Conservation (phyloP, 1,140 invertebrate species). For the Mylabris phalerata region DNA sequence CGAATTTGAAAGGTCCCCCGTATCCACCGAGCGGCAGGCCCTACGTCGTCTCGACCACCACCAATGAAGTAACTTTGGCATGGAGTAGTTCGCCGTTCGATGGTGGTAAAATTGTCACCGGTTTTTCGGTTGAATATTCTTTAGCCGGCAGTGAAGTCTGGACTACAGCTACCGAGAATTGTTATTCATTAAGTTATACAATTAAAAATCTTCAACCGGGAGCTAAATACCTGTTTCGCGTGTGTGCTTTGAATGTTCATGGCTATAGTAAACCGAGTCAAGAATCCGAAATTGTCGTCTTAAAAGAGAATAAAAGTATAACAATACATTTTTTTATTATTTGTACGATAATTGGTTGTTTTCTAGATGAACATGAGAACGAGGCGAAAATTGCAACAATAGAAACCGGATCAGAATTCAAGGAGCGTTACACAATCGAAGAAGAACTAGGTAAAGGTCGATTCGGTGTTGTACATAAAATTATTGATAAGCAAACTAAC, state of each 20-base stretch:
- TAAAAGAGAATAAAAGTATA: constrained; percentile 41
- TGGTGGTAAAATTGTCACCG: constrained; percentile 76
- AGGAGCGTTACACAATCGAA: constrained; percentile 52
- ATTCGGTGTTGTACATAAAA: constrained; percentile 69
- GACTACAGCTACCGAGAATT: constrained; percentile 53
- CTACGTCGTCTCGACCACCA: constrained; percentile 44
- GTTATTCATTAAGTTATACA: constrained; percentile 57
- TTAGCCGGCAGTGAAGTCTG: constrained; percentile 49
- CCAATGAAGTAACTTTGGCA: constrained; percentile 53
- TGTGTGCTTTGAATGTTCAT: constrained; percentile 71
- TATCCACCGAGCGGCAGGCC: constrained; percentile 67
- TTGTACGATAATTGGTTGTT: neutral
- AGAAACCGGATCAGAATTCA: constrained; percentile 54
- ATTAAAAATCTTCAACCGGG: constrained; percentile 50
- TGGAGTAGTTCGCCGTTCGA: constrained; percentile 80
- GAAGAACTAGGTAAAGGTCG: constrained; percentile 78
- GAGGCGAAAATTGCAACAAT: constrained; percentile 36
- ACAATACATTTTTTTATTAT: neutral
- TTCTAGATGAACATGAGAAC: constrained; percentile 33
- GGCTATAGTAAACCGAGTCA: constrained; percentile 64
- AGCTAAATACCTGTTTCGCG: constrained; percentile 61
- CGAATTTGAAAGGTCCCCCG: constrained; percentile 53
- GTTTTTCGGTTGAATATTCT: constrained; percentile 72
- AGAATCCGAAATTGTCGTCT: constrained; percentile 46
- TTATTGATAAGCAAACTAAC: constrained; percentile 63